A percentile compares a stretch with the other conserved stretches of the same genome.
Evolutionary conservation across 2,888 invertebrate species (phyloP).

Genomic region (Drosophila neutralis): DNA sequence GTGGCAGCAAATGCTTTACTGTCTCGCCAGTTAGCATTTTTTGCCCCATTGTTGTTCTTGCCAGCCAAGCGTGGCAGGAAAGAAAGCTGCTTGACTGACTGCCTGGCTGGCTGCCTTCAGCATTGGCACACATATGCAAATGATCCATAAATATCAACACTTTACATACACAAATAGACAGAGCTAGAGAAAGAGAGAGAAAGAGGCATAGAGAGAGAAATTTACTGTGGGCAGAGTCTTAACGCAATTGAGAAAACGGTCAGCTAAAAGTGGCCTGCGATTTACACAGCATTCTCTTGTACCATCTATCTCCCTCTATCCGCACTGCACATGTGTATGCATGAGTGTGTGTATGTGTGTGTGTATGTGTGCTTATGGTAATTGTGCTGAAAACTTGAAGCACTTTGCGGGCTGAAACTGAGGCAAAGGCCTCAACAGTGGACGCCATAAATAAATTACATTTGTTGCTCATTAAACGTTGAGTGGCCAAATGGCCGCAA

Average conservation of each 20-base stretch:
- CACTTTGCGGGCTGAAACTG: slow-evolving; percentile 65
- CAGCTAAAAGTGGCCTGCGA: slow-evolving; percentile 72
- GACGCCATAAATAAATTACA: slow-evolving; percentile 75
- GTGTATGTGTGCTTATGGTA: slow-evolving; percentile 70
- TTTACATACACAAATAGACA: slow-evolving; percentile 43
- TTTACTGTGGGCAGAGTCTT: slow-evolving; percentile 20
- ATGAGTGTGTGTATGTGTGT: slow-evolving; percentile 7
- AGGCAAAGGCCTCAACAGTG: slow-evolving; percentile 59
- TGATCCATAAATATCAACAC: slow-evolving; percentile 81
- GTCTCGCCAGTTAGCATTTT: slow-evolving; percentile 76
- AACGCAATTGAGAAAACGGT: slow-evolving; percentile 63
- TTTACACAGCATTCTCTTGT: slow-evolving; percentile 57
- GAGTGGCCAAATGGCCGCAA: slow-evolving; percentile 71
- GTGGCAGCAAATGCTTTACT: slow-evolving; percentile 79
- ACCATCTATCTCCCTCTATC: slow-evolving; percentile 32
- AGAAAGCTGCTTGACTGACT: slow-evolving; percentile 37
- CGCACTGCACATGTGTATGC: background rate
- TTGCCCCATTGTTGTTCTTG: slow-evolving; percentile 63
- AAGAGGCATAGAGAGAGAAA: background rate
- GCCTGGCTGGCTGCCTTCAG: slow-evolving; percentile 22
- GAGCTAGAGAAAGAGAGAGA: background rate
- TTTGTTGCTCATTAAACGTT: slow-evolving; percentile 77
- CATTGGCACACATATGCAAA: slow-evolving; percentile 75
- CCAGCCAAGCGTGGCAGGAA: slow-evolving; percentile 42
- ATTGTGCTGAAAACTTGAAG: slow-evolving; percentile 78